Percentiles rank a stretch among this genome's conserved stretches.
phyloP scores from a whole-genome alignment of 2,113 vertebrate species.

The crab-eating macaque (Macaca fascicularis) region T2T-MFA8v1.1 NC_088388.1:30849001-30849500 shows the following conservation, averaged over 20 bases:
- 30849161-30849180: not conserved
- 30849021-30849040: not conserved
- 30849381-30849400: not conserved
- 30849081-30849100: too few species aligned
- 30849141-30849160: not conserved
- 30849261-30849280: not conserved
- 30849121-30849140: not conserved
- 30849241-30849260: not conserved
- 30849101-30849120: too few species aligned
- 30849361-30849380: rapidly evolving
- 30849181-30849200: not conserved
- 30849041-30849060: not conserved
- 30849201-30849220: not conserved
- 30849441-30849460: not conserved
- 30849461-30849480: not conserved
- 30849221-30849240: not conserved
- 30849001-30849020: not conserved
- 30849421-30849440: not conserved
- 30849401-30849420: not conserved
- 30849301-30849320: not conserved
- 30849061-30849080: not conserved
- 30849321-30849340: not conserved
- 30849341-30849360: not conserved
- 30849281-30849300: too few species aligned
- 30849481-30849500: not conserved